Evolutionary conservation across 2,113 vertebrate genomes (phyloP).

Genomic region (Kryptolebias marmoratus): DNA sequence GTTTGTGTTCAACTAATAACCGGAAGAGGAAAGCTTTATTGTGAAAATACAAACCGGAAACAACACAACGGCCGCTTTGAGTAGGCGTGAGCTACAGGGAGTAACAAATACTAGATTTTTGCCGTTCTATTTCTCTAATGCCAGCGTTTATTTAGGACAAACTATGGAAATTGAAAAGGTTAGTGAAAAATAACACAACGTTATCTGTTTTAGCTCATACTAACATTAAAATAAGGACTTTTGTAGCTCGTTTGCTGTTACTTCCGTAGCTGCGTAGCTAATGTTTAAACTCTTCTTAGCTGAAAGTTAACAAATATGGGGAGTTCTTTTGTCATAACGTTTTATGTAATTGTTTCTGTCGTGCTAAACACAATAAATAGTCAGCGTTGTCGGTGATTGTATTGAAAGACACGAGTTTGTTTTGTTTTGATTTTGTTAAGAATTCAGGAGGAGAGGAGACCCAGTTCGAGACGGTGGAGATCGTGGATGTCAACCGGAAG

Average conservation of each 20-base stretch:
- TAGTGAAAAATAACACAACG: background rate
- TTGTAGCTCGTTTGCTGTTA: background rate
- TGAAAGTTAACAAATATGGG: background rate
- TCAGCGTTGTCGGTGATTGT: no score
- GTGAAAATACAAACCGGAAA: constrained; percentile 38
- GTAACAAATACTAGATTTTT: constrained; percentile 66
- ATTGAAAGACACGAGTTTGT: background rate
- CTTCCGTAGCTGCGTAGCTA: constrained; percentile 62
- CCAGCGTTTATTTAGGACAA: constrained; percentile 71
- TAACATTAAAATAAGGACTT: background rate
- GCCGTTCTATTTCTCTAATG: constrained; percentile 71
- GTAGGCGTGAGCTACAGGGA: background rate
- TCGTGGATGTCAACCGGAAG: constrained; percentile 82
- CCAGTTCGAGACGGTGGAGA: constrained; percentile 91
- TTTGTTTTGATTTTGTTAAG: constrained; percentile 35
- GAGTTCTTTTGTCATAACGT: background rate
- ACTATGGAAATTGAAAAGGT: constrained; percentile 80
- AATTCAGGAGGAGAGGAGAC: constrained; percentile 71
- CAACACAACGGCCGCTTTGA: background rate
- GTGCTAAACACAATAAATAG: background rate
- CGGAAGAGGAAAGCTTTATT: constrained; percentile 32
- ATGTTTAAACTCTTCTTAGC: constrained; percentile 32
- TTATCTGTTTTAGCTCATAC: background rate
- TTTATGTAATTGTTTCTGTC: background rate
- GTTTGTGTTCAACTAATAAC: background rate